Percentiles rank a stretch among this genome's conserved stretches.
Evolutionary conservation across 2,113 vertebrate species (phyloP).

Genomic region (Speoplatyrhinus poulsoni): DNA sequence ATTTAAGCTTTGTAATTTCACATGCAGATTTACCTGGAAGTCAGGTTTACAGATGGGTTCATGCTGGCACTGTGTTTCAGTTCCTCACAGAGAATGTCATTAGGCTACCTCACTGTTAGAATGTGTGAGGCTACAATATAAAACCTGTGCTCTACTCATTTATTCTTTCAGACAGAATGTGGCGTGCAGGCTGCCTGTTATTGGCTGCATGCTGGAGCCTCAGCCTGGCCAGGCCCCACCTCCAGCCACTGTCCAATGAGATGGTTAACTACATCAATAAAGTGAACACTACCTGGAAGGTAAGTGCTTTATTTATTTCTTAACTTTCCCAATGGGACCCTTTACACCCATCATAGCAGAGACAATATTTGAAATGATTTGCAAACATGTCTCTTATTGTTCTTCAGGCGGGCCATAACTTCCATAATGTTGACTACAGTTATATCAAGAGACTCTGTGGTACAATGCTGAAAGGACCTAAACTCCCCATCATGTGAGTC

Average conservation of each 20-base stretch:
- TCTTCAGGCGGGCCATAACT: constrained; percentile 89
- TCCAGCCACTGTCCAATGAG: constrained; percentile 80
- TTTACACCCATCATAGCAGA: no score
- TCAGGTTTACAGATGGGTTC: neutral
- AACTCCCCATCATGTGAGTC: constrained; percentile 86
- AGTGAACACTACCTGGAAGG: constrained; percentile 90
- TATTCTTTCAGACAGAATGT: constrained; percentile 77
- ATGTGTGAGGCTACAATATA: neutral
- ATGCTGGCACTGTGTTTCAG: no score
- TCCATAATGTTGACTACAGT: constrained; percentile 81
- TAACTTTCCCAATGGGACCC: neutral
- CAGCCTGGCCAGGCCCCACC: constrained; percentile 68
- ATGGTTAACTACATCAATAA: constrained; percentile 91
- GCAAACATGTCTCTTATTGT: neutral
- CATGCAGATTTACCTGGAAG: no score
- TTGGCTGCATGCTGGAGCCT: constrained; percentile 70
- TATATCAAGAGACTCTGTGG: constrained; percentile 89
- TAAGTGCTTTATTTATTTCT: constrained; percentile 47
- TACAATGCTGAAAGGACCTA: constrained; percentile 84
- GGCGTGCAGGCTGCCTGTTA: constrained; percentile 68
- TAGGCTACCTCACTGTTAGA: no score
- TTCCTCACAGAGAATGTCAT: no score
- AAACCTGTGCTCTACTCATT: neutral
- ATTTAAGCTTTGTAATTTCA: no score
- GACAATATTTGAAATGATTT: no score